A percentile compares a stretch with the other conserved stretches of the same genome.
Evolutionary conservation across 2,113 vertebrate genomes (phyloP).

Genomic region (Mormyrus iriodes): DNA sequence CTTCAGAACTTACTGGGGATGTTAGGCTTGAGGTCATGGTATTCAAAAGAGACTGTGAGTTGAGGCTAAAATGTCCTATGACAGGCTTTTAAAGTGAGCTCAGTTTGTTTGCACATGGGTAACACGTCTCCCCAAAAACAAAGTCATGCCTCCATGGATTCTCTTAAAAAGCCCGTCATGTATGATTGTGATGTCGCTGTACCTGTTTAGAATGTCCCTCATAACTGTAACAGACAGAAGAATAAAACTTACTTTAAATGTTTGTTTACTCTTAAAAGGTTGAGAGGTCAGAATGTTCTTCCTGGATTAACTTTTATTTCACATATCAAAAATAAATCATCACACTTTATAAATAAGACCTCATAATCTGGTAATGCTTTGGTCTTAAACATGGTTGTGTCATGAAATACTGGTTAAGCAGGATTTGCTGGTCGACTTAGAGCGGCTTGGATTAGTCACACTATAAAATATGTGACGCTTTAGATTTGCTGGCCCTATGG

Average conservation of each 20-base stretch:
- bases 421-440: background rate
- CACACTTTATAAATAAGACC: background rate
- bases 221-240: background rate
- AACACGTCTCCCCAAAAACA: background rate
- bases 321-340: background rate
- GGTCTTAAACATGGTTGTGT: background rate
- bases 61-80: too few species aligned
- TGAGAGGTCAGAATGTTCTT: background rate
- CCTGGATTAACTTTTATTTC: background rate
- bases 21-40: background rate
- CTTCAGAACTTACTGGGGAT: background rate
- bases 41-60: background rate
- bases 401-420: background rate
- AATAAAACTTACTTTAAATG: background rate
- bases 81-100: background rate
- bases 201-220: background rate
- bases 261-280: background rate
- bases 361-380: background rate
- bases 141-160: background rate
- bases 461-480: background rate
- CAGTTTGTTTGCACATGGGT: background rate
- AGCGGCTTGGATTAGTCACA: background rate
- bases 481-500: background rate
- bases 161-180: background rate
- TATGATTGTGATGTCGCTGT: background rate